Percentiles rank a stretch among this genome's conserved stretches.
These are phyloP conservation scores for Leucosticte australis DNA, from an alignment of 2,113 vertebrate species.

Conservation along the genomic window DNA sequence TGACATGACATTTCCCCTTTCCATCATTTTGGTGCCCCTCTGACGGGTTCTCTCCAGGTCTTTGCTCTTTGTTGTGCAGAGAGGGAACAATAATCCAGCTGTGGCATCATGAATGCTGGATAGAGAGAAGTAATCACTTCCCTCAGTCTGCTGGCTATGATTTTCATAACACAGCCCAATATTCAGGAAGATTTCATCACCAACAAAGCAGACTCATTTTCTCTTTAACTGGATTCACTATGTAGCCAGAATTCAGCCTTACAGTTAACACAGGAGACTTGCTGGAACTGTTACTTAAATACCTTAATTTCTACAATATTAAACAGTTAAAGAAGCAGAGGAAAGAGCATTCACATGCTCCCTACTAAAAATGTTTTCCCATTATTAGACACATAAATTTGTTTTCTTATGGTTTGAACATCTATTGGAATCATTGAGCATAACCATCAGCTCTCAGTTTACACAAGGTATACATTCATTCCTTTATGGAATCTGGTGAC, in stretches of 20 bases:
- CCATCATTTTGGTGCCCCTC: not conserved
- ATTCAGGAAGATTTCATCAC: not conserved
- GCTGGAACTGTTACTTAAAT: not conserved
- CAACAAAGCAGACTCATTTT: not conserved
- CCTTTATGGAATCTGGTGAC: not conserved
- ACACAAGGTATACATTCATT: not conserved
- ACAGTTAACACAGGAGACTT: not conserved
- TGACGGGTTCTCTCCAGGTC: not conserved
- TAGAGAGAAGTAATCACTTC: not conserved
- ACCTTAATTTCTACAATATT: not conserved
- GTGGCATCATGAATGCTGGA: not conserved
- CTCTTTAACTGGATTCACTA: not conserved
- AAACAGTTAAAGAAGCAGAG: not conserved
- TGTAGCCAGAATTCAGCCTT: not conserved
- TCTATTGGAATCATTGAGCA: not conserved
- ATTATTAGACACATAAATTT: not conserved
- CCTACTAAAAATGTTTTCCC: not conserved
- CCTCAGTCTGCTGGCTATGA: not conserved
- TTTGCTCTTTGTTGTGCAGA: not conserved
- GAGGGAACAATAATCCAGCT: not conserved
- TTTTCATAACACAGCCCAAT: not conserved
- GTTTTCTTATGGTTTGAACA: not conserved
- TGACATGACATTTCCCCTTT: rapidly evolving
- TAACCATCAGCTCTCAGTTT: not conserved
- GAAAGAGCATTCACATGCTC: not conserved